A percentile compares a stretch with the other conserved stretches of the same genome.
Conservation (phyloP, 2,797 vertebrate genomes). For the Tauraco hartlaubi region DNA sequence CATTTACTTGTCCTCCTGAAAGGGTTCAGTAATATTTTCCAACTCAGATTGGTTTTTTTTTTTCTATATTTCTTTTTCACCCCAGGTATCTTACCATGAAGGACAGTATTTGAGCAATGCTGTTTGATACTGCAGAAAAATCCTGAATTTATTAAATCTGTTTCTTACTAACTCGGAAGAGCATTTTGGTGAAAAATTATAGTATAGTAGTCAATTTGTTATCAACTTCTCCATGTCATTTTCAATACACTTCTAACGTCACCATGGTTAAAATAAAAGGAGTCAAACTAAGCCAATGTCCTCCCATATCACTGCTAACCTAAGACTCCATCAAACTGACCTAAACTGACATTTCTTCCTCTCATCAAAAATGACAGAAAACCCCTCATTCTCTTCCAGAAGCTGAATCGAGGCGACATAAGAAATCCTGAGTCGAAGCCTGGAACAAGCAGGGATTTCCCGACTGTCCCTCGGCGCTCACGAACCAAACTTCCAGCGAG, state of each 20-base stretch:
- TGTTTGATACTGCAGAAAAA: not conserved
- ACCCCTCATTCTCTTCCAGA: not conserved
- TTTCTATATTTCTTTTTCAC: not conserved
- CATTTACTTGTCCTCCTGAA: not conserved
- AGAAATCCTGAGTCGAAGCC: not conserved
- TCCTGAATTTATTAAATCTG: not conserved
- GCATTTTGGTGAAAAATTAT: not conserved
- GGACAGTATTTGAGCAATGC: not conserved
- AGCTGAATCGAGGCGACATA: rapidly evolving
- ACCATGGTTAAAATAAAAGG: not conserved
- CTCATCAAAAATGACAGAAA: not conserved
- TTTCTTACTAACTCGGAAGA: not conserved
- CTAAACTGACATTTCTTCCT: not conserved
- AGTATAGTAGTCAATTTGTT: not conserved
- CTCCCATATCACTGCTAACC: not conserved
- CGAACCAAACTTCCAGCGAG: not conserved
- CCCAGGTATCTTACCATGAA: not conserved
- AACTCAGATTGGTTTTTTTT: rapidly evolving
- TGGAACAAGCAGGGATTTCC: not conserved
- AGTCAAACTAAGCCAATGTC: not conserved
- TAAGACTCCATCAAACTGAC: not conserved
- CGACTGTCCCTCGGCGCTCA: not conserved
- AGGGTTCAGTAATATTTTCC: not conserved
- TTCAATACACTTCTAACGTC: not conserved
- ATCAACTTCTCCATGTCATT: not conserved